A percentile compares a stretch with the other conserved stretches of the same genome.
phyloP scores from a whole-genome alignment of 2,888 invertebrate genomes.

The Melanchra persicariae region DNA sequence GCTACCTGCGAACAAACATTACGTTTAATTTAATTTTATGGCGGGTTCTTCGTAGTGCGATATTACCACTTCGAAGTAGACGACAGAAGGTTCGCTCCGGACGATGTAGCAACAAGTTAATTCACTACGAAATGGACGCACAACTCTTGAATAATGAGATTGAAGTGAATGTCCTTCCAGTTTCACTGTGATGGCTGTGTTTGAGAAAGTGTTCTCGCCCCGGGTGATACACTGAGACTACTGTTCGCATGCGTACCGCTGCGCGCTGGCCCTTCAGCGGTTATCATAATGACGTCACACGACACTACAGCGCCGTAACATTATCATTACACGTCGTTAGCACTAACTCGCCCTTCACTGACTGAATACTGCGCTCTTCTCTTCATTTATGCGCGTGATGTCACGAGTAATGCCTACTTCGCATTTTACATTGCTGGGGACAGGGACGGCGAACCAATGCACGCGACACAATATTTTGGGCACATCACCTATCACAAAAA shows the following conservation, averaged over 20 bases:
- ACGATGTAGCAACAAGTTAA: background rate
- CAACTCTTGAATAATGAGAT: background rate
- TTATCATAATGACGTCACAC: background rate
- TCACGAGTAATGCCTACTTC: background rate
- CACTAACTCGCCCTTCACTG: conserved; percentile 11
- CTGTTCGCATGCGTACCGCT: background rate
- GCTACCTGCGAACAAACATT: conserved; percentile 32
- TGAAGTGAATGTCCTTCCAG: background rate
- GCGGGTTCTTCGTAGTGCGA: conserved; percentile 9
- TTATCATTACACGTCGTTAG: conserved; percentile 18
- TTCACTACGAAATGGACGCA: background rate
- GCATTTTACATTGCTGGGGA: too few relatives aligned
- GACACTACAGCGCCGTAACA: conserved; percentile 8
- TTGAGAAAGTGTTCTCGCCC: too few relatives aligned
- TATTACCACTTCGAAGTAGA: background rate
- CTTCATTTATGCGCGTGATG: background rate
- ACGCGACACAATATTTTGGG: too few relatives aligned
- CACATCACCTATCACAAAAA: too few relatives aligned
- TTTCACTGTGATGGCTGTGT: background rate
- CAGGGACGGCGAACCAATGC: too few relatives aligned
- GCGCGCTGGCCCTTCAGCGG: background rate
- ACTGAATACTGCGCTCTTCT: conserved; percentile 14
- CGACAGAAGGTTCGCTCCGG: conserved; percentile 15
- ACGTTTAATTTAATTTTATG: conserved; percentile 49
- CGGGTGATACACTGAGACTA: background rate